phyloP scores from a whole-genome alignment of 2,888 invertebrate genomes.

The Platerodrilus igneus region DNA sequence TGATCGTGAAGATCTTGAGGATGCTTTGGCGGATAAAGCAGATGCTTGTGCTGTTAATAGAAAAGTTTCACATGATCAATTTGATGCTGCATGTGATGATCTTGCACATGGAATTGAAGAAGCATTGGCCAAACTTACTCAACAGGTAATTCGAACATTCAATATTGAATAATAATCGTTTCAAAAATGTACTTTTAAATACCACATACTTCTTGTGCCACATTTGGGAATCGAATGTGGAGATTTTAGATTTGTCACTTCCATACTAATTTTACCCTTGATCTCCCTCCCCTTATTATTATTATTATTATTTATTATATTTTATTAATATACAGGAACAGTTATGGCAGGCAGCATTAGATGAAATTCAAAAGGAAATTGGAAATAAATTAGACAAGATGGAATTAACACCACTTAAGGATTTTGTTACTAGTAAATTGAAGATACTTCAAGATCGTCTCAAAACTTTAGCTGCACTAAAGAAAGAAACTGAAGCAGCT shows the following conservation, averaged over 20 bases:
- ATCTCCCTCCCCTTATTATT: too few species aligned
- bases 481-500: constrained; percentile 65
- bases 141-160: constrained; percentile 54
- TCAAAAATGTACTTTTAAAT: too few species aligned
- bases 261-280: too few species aligned
- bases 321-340: constrained; percentile 48
- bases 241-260: too few species aligned
- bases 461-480: constrained; percentile 55
- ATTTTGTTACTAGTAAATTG: constrained; percentile 60
- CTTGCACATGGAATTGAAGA: constrained; percentile 61
- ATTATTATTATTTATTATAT: not conserved
- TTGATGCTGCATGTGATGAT: constrained; percentile 65
- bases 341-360: constrained; percentile 61
- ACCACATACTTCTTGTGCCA: too few species aligned
- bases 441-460: constrained; percentile 59
- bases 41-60: constrained; percentile 63
- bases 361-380: constrained; percentile 63
- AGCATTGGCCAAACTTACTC: constrained; percentile 56
- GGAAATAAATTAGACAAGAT: constrained; percentile 63
- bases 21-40: constrained; percentile 70
- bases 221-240: too few species aligned
- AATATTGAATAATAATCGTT: too few species aligned
- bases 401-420: constrained; percentile 60
- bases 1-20: constrained; percentile 66
- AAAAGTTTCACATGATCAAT: constrained; percentile 69